Evolutionary conservation across 2,113 vertebrate genomes (phyloP).

Genomic region (Misgurnus anguillicaudatus): DNA sequence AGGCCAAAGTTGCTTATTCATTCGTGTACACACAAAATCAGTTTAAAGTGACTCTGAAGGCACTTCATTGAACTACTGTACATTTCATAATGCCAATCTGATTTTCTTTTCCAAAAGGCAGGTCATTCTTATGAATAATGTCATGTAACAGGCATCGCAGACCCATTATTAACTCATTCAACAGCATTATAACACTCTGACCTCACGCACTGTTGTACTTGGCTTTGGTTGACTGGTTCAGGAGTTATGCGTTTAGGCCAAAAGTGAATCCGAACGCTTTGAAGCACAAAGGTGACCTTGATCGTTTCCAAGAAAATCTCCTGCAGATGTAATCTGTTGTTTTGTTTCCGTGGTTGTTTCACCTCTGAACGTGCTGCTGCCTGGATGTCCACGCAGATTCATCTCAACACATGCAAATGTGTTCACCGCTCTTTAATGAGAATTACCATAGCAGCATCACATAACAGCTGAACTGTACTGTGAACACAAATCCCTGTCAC

Average conservation of each 20-base stretch:
- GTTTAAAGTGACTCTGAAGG: too few species aligned
- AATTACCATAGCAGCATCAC: neutral
- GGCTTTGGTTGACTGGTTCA: neutral
- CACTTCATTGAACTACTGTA: too few species aligned
- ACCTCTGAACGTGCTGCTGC: slow-evolving; percentile 13
- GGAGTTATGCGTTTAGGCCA: neutral
- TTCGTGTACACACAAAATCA: too few species aligned
- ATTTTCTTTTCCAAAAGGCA: too few species aligned
- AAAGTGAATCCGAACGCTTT: neutral
- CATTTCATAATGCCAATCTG: too few species aligned
- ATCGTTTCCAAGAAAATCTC: neutral
- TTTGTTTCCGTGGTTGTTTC: neutral
- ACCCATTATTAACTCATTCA: slow-evolving; percentile 2
- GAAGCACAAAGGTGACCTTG: neutral
- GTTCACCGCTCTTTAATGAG: neutral
- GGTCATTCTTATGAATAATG: too few species aligned
- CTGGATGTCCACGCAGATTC: neutral
- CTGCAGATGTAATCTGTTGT: neutral
- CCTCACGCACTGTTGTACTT: neutral
- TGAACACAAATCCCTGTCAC: neutral
- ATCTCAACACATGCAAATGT: neutral
- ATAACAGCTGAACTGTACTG: neutral
- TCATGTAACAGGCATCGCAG: neutral
- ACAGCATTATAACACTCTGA: neutral
- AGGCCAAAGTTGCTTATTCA: too few species aligned